These are phyloP conservation scores for Cantharis flavilabris DNA, from an alignment of 2,888 invertebrate species.

Conservation along the genomic window DNA sequence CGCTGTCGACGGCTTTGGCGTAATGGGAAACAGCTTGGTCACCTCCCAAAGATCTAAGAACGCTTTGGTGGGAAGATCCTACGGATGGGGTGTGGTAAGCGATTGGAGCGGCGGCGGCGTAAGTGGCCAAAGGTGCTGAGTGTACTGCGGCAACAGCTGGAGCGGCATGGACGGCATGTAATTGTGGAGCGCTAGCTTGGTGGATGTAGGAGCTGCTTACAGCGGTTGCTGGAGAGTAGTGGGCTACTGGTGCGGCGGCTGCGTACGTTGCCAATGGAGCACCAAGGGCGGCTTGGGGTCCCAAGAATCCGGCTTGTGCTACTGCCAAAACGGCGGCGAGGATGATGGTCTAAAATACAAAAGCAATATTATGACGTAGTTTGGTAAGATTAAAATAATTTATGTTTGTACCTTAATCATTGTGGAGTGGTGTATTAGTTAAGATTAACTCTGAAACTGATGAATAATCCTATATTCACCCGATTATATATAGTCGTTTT, in stretches of 20 bases:
- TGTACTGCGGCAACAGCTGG: slow-evolving; percentile 41
- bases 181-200: slow-evolving; percentile 43
- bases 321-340: slow-evolving; percentile 64
- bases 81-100: slow-evolving; percentile 48
- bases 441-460: slow-evolving; percentile 28
- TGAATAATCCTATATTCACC: slow-evolving; percentile 13
- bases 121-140: slow-evolving; percentile 36
- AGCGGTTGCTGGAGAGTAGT: slow-evolving; percentile 42
- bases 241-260: slow-evolving; percentile 44
- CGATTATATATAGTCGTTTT: slow-evolving; percentile 28
- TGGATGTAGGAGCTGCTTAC: slow-evolving; percentile 40
- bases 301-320: slow-evolving; percentile 64
- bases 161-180: slow-evolving; percentile 32
- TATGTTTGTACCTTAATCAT: slow-evolving; percentile 40
- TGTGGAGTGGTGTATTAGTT: slow-evolving; percentile 29
- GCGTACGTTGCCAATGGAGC: slow-evolving; percentile 50
- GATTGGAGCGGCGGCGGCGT: slow-evolving; percentile 38
- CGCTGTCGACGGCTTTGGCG: slow-evolving; percentile 64
- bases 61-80: slow-evolving; percentile 61
- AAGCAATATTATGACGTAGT: background rate
- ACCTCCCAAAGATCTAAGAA: slow-evolving; percentile 61
- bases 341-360: slow-evolving; percentile 57
- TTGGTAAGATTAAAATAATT: background rate
- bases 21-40: slow-evolving; percentile 61
- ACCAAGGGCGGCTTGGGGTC: slow-evolving; percentile 45